Percentiles rank a stretch among this genome's conserved stretches.
Conservation (phyloP, 1,140 invertebrate species). For the Oncopodura yosiiana region DNA sequence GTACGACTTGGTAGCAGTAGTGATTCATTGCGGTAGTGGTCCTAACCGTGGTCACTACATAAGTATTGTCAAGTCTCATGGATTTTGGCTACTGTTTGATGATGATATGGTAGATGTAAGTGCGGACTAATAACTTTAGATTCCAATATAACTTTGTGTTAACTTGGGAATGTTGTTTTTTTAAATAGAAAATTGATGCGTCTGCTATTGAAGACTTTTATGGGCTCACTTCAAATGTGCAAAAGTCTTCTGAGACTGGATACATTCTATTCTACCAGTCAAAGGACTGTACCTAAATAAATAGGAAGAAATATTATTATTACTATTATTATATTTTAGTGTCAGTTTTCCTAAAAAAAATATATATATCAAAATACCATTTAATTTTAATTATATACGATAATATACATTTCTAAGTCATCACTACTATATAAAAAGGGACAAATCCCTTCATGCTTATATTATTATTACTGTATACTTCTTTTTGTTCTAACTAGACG, state of each 20-base stretch:
- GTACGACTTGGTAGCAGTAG: slow-evolving; percentile 96
- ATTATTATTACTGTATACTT: too few species aligned
- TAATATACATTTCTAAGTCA: too few species aligned
- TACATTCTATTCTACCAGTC: slow-evolving; percentile 99
- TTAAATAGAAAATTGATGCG: slow-evolving; percentile 91
- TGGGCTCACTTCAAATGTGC: slow-evolving; percentile 93
- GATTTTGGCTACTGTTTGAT: slow-evolving; percentile 98
- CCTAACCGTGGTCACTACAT: slow-evolving; percentile 99
- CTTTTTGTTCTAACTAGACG: too few species aligned
- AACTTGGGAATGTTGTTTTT: slow-evolving; percentile 12
- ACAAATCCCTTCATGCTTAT: too few species aligned
- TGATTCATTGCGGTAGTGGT: slow-evolving; percentile 97
- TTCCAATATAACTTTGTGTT: background rate
- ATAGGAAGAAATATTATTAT: too few species aligned
- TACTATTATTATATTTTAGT: too few species aligned
- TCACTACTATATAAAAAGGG: too few species aligned
- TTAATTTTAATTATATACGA: too few species aligned
- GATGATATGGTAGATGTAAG: slow-evolving; percentile 99
- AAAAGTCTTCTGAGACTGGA: slow-evolving; percentile 97
- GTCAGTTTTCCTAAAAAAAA: too few species aligned
- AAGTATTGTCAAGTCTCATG: slow-evolving; percentile 97
- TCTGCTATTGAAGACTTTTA: slow-evolving; percentile 99
- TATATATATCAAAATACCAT: too few species aligned
- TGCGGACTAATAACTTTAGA: slow-evolving; percentile 33
- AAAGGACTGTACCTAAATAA: slow-evolving; percentile 53